Evolutionary conservation across 2,113 vertebrate genomes (phyloP), one percentile per base, ranked within the genome.

Genomic region (Cercocebus atys): DNA sequence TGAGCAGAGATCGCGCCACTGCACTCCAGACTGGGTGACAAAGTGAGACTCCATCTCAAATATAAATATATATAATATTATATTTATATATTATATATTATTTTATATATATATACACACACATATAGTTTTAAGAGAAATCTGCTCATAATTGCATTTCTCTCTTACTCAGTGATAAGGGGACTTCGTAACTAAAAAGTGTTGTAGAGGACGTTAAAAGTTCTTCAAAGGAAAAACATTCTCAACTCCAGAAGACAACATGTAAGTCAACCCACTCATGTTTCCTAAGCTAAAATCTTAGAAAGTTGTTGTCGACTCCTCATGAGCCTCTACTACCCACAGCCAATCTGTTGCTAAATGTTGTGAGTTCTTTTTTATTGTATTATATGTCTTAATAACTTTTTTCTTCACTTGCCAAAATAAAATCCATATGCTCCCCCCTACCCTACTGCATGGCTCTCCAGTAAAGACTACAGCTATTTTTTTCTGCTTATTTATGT

Each of bases 331-430:
- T 94, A 50, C 97, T 97, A 93, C 97, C 95, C 95, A 97, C 95
- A 95, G 89, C 35, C 96, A 97, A 96, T 97, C 95, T 98, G 97
- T 76, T 95, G 91, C 70, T 94, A 89, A 94, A 93, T 80, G 90
- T 90, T 97, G 38, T 88, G 52, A 43, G 14, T 87, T 97, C 38
- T 83, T 95, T 92, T 91, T 88, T 91, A 78, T 88, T 94, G 43
- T 93, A 92, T 59, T 97, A 61, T 87, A 86, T 86, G 47, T 88
- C 73, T 94, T 97, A 94, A 95, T 93, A 79, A 93, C 55, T 94
- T 94, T 40, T 75, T n/a, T 52, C 27, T 93, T 94, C 43, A 66
- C 45, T 96, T 94, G 59, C 45, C 76, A 95, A 98, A 97, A 90
- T 95, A 55, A 96, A 90, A 96, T 55, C 38, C 90, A 85, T 97